Evolutionary conservation across 1,140 invertebrate genomes (phyloP).

Genomic region (Cotesia glomerata): DNA sequence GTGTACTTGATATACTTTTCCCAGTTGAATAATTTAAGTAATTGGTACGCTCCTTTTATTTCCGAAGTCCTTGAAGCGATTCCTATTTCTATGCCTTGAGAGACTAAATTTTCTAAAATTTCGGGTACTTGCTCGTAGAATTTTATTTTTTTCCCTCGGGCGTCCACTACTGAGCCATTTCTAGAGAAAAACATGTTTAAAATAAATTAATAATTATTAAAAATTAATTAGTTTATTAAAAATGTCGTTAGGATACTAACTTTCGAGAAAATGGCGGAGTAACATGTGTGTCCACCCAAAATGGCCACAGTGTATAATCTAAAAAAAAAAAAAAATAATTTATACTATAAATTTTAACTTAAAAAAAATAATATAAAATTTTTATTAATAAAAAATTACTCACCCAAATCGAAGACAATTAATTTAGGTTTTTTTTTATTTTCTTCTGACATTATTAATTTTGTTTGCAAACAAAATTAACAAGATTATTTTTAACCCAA

Average conservation of each 20-base stretch:
- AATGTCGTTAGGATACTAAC: constrained; percentile 40
- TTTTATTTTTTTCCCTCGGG: constrained; percentile 59
- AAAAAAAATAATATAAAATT: too few relatives aligned
- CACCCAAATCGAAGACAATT: too few relatives aligned
- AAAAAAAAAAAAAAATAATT: constrained; percentile 40
- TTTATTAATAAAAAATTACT: too few relatives aligned
- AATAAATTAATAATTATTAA: not conserved
- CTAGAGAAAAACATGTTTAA: constrained; percentile 43
- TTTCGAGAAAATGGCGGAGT: constrained; percentile 69
- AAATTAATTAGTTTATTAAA: not conserved
- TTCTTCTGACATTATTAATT: too few relatives aligned
- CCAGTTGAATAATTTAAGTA: constrained; percentile 75
- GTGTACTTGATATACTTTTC: constrained; percentile 73
- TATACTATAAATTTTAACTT: too few relatives aligned
- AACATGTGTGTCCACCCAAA: constrained; percentile 78
- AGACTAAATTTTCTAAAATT: constrained; percentile 66
- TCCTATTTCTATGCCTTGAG: constrained; percentile 67
- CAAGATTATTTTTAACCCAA: too few relatives aligned
- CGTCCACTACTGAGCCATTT: constrained; percentile 65
- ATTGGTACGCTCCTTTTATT: constrained; percentile 70
- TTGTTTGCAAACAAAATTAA: too few relatives aligned
- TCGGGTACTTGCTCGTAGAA: constrained; percentile 69
- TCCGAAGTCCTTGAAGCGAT: constrained; percentile 74
- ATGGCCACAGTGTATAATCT: constrained; percentile 83
- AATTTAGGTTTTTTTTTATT: too few relatives aligned